These are phyloP conservation scores for Struthidea cinerea DNA, from an alignment of 2,113 vertebrate genomes.

Conservation along the genomic window DNA sequence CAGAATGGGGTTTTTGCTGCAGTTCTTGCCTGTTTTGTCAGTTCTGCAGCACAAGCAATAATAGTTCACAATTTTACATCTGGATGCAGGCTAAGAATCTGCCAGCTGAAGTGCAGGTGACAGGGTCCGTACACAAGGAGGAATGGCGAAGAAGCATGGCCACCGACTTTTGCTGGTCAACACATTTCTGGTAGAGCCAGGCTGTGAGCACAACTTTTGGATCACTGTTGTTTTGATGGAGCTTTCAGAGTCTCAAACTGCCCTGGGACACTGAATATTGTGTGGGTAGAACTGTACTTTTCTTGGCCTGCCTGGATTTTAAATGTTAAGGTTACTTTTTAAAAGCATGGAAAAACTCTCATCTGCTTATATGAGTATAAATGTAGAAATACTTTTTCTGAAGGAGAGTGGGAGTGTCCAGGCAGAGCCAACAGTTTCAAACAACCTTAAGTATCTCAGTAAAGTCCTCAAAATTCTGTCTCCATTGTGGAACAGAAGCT, in stretches of 20 bases:
- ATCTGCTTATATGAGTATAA: neutral
- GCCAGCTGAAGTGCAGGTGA: neutral
- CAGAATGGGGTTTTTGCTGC: neutral
- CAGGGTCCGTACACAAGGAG: neutral
- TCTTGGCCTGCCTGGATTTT: neutral
- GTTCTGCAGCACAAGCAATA: neutral
- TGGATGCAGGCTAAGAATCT: neutral
- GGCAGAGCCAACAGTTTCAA: constrained; percentile 10
- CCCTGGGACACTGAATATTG: fast-evolving
- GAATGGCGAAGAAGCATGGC: neutral
- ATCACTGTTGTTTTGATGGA: neutral
- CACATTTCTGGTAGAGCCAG: neutral
- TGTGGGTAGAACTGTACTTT: neutral
- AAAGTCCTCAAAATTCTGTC: neutral
- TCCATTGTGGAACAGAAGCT: neutral
- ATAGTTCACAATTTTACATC: neutral
- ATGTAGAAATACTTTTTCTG: neutral
- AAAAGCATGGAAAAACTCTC: neutral
- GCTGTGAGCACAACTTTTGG: neutral
- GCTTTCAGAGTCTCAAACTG: neutral
- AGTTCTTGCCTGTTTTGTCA: neutral
- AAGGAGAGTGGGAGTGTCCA: constrained; percentile 18
- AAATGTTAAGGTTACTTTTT: neutral
- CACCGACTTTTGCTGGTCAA: neutral
- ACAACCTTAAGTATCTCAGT: neutral